A percentile compares a stretch with the other conserved stretches of the same genome.
Evolutionary conservation across 2,113 vertebrate genomes (phyloP).

Genomic region (Nesogale talazaci): DNA sequence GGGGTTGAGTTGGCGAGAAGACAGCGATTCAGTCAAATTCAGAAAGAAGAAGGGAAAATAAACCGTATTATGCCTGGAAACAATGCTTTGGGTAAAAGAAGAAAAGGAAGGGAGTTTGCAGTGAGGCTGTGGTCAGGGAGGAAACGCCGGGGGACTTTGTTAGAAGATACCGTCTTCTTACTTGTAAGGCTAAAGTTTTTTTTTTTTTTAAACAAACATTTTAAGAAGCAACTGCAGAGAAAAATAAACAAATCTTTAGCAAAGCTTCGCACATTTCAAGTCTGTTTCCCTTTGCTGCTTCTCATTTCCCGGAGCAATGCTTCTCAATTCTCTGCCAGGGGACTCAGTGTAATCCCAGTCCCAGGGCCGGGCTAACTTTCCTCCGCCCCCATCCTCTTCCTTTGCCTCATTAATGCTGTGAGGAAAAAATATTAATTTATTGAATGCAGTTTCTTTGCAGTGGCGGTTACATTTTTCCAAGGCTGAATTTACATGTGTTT

Average conservation of each 20-base stretch:
- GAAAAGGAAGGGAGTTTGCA: background rate
- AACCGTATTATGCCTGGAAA: background rate
- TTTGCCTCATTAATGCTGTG: background rate
- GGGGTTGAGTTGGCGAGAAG: background rate
- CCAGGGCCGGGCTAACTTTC: background rate
- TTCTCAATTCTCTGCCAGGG: background rate
- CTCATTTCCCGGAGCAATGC: background rate
- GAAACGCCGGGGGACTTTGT: background rate
- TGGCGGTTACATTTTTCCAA: background rate
- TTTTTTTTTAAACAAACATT: background rate
- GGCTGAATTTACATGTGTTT: background rate
- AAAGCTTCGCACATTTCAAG: background rate
- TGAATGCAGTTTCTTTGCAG: constrained; percentile 14
- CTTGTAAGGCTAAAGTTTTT: background rate
- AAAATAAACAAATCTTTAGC: background rate
- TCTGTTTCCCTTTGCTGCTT: background rate
- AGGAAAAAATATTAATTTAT: background rate
- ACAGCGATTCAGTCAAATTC: background rate
- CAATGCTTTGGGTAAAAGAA: background rate
- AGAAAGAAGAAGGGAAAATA: background rate
- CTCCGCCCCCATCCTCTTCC: background rate
- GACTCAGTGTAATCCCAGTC: background rate
- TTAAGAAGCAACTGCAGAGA: background rate
- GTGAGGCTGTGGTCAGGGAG: no score
- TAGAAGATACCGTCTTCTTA: background rate